These are phyloP conservation scores for Conops quadrifasciatus DNA, from an alignment of 2,888 invertebrate genomes.

Conservation along the genomic window DNA sequence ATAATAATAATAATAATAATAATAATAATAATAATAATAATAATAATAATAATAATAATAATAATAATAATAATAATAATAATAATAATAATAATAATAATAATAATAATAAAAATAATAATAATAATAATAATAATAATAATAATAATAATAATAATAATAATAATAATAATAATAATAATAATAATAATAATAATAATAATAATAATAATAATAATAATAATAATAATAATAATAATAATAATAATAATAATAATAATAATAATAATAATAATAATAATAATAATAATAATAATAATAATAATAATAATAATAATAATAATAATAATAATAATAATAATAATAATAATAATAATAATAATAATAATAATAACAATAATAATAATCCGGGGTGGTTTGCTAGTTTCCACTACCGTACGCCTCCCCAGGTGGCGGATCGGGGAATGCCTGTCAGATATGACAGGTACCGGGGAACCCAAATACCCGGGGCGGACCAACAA, in stretches of 20 bases:
- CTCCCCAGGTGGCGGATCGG: not conserved
- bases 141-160: slow-evolving; percentile 17
- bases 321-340: slow-evolving; percentile 17
- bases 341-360: slow-evolving; percentile 17
- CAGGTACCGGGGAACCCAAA: not conserved
- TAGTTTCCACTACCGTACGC: not conserved
- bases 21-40: slow-evolving; percentile 17
- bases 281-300: slow-evolving; percentile 17
- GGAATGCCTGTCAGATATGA: not conserved
- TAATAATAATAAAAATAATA: slow-evolving; percentile 15
- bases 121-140: slow-evolving; percentile 17
- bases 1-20: slow-evolving; percentile 17
- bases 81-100: slow-evolving; percentile 17
- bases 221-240: slow-evolving; percentile 13
- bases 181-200: slow-evolving; percentile 5
- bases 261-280: slow-evolving; percentile 17
- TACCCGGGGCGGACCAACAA: not conserved
- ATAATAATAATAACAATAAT: slow-evolving; percentile 17
- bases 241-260: slow-evolving; percentile 17
- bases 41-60: slow-evolving; percentile 17
- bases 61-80: slow-evolving; percentile 17
- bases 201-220: not conserved
- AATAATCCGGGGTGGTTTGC: not conserved
- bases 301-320: slow-evolving; percentile 17
- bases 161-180: slow-evolving; percentile 17